Conservation (phyloP, 2,113 vertebrate species). For the Bos javanicus region DNA sequence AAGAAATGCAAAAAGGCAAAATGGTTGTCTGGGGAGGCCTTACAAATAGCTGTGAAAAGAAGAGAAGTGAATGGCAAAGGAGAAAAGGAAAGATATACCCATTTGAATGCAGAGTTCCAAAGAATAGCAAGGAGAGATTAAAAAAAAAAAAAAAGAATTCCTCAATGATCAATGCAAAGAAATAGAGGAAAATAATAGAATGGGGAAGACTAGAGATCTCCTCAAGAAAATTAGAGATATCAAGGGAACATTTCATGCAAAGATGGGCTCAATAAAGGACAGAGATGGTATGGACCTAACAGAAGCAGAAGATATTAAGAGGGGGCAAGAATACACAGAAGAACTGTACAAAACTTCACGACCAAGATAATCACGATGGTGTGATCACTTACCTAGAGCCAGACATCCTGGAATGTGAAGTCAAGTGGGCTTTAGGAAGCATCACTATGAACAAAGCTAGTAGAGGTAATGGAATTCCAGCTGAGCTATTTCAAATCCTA, state of each 20-base stretch:
- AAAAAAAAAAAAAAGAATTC: not conserved
- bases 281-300: not conserved
- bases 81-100: not conserved
- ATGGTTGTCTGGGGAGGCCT: not conserved
- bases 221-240: not conserved
- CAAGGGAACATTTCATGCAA: not conserved
- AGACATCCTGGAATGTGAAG: not conserved
- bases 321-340: not conserved
- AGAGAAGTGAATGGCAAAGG: not conserved
- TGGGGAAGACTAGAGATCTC: not conserved
- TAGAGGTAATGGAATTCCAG: not conserved
- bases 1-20: not conserved
- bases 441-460: not conserved
- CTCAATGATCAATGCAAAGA: not conserved
- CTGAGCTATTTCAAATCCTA: not conserved
- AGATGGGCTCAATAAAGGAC: not conserved
- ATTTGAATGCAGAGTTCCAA: not conserved
- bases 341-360: not conserved
- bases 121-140: not conserved
- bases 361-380: not conserved
- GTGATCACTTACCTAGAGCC: not conserved
- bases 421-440: not conserved
- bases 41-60: not conserved
- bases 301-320: not conserved
- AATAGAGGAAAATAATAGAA: not conserved